These are phyloP conservation scores for Nothobranchius kuhntae DNA, from an alignment of 2,113 vertebrate genomes.

Conservation along the genomic window DNA sequence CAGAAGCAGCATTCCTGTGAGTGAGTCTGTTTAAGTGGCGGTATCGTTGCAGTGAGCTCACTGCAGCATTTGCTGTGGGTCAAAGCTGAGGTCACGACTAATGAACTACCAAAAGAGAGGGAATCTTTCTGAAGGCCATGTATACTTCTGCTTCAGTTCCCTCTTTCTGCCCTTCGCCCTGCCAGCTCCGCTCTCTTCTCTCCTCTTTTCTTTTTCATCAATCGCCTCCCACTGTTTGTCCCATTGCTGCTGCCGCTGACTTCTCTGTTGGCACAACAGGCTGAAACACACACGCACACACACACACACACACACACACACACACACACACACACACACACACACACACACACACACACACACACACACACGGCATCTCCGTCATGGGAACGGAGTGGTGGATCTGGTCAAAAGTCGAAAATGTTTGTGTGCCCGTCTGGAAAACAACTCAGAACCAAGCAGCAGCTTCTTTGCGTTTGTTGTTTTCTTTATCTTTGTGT, in stretches of 20 bases:
- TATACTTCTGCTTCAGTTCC: slow-evolving; percentile 65
- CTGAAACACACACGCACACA: slow-evolving; percentile 13
- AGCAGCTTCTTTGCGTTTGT: neutral
- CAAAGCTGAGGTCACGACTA: slow-evolving; percentile 53
- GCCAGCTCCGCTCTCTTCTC: slow-evolving; percentile 1
- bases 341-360: slow-evolving; percentile 16
- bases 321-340: neutral
- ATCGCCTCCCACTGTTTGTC: slow-evolving; percentile 45
- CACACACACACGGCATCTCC: slow-evolving; percentile 7
- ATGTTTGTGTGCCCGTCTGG: slow-evolving; percentile 33
- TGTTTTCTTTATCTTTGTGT: slow-evolving; percentile 22
- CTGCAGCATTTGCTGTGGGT: slow-evolving; percentile 50
- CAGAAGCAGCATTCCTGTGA: slow-evolving; percentile 58
- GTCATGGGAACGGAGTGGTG: slow-evolving; percentile 49
- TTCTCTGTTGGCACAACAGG: slow-evolving; percentile 56
- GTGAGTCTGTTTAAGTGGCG: slow-evolving; percentile 19
- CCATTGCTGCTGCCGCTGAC: slow-evolving; percentile 21
- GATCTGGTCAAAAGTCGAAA: slow-evolving; percentile 32
- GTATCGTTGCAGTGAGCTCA: slow-evolving; percentile 47
- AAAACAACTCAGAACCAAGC: neutral
- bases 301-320: no score
- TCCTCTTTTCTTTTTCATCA: slow-evolving; percentile 30
- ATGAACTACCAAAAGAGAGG: slow-evolving; percentile 50
- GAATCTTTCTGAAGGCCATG: slow-evolving; percentile 10
- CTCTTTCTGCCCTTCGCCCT: slow-evolving; percentile 56